Conservation (phyloP, 2,797 vertebrate species). For the Emydoidea blandingii region DNA sequence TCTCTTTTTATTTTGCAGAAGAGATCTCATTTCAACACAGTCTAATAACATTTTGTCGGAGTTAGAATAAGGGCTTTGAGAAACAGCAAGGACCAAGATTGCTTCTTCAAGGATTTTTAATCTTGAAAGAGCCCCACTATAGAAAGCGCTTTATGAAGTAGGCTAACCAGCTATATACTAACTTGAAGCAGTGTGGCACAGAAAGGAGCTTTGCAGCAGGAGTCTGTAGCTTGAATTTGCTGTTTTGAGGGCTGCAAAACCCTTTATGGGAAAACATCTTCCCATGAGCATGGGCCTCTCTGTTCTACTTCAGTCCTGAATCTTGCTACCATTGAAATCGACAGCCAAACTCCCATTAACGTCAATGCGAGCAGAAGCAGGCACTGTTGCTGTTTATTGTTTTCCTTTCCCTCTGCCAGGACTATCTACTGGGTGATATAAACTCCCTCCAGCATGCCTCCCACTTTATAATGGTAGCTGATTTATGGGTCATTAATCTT, state of each 20-base stretch:
- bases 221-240: slow-evolving; percentile 14
- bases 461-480: not conserved
- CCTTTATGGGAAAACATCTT: slow-evolving; percentile 27
- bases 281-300: not conserved
- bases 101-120: not conserved
- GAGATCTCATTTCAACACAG: not conserved
- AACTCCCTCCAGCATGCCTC: not conserved
- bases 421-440: not conserved
- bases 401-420: not conserved
- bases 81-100: slow-evolving; percentile 8
- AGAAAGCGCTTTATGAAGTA: not conserved
- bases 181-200: not conserved
- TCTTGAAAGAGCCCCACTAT: not conserved
- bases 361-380: not conserved
- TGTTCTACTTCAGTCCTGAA: not conserved
- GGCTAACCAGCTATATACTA: not conserved
- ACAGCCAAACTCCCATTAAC: not conserved
- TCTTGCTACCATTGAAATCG: slow-evolving; percentile 5
- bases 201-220: not conserved
- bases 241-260: not conserved
- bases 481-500: not conserved
- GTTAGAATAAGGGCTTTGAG: slow-evolving; percentile 1
- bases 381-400: not conserved
- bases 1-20: fast-evolving
- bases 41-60: not conserved